Base-by-base conservation (phyloP, 2,888 invertebrate genomes). In the Rosalia funebris region DNA sequence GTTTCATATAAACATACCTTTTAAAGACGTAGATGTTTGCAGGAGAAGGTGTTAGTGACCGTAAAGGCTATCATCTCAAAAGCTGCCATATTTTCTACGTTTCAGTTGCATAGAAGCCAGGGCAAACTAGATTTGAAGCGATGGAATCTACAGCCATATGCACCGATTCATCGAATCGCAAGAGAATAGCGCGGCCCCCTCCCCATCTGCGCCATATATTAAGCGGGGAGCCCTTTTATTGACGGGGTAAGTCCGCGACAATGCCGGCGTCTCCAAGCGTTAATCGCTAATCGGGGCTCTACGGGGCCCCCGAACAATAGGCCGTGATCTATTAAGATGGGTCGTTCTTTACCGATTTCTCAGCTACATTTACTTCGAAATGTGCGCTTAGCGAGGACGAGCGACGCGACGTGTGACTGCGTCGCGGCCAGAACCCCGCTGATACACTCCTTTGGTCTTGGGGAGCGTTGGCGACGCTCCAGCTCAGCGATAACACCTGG, bases 291-390 rank as follows among this genome's bases (percentile, higher is more conserved):
- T 46, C 55, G 36, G n/a, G n/a, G n/a, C n/a, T 41, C 54, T 12
- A 15, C 34, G 10, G 34, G 32, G 74, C 76, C 69, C 68, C 69
- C 72, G 78, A 75, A 80, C 78, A 79, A 80, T 77, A 69, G 68
- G 62, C 71, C 68, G 71, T 80, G 79, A 80, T 81, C 79, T 79
- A 79, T 80, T 80, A 80, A 80, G 81, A 80, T 79, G 77, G 79
- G 77, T 76, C 80, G 79, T 82, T 81, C 80, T 79, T 82, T 76
- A 82, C 79, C 81, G 78, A 82, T 82, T 82, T 81, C 80, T 80
- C 78, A 81, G 81, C 81, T 81, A 82, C 81, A 82, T 82, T 82
- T 81, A 81, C 79, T 71, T 75, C 74, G 80, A 79, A 81, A 79
- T 79, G 77, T 77, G 79, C 78, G 77, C 77, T 78, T 77, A 79